Conservation (phyloP, 2,888 invertebrate species). For the Sicus ferrugineus region DNA sequence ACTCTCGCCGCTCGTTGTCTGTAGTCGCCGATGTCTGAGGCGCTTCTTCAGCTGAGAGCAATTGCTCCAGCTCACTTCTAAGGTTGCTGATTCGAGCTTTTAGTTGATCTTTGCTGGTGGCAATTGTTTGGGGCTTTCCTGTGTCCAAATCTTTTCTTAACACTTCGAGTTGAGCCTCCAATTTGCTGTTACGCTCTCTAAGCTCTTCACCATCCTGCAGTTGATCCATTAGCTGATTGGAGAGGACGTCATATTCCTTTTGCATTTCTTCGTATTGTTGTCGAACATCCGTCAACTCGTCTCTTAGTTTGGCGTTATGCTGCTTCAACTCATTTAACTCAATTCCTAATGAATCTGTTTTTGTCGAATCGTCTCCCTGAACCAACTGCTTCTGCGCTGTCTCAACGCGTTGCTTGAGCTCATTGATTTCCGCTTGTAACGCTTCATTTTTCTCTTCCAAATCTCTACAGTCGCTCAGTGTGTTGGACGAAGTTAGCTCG, state of each 20-base stretch:
- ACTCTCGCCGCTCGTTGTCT: constrained; percentile 2
- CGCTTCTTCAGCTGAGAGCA: constrained; percentile 15
- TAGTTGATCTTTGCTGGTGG: not conserved
- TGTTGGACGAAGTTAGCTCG: constrained; percentile 42
- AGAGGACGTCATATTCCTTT: constrained; percentile 68
- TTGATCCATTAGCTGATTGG: constrained; percentile 69
- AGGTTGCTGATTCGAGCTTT: constrained; percentile 30
- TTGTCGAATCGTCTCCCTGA: constrained; percentile 29
- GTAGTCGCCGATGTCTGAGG: not conserved
- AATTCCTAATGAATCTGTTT: constrained; percentile 35
- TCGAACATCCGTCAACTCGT: constrained; percentile 51
- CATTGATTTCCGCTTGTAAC: constrained; percentile 49
- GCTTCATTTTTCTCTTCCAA: constrained; percentile 50
- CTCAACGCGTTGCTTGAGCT: constrained; percentile 48
- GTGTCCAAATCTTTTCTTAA: constrained; percentile 1
- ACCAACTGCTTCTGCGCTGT: constrained; percentile 48
- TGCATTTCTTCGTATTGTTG: constrained; percentile 61
- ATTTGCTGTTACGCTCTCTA: constrained; percentile 52
- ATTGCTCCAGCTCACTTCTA: constrained; percentile 35
- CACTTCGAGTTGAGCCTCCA: constrained; percentile 41
- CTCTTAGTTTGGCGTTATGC: constrained; percentile 46
- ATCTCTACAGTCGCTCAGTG: constrained; percentile 44
- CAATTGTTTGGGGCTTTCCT: not conserved
- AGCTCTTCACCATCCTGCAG: constrained; percentile 68
- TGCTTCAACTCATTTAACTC: constrained; percentile 28